A percentile compares a stretch with the other conserved stretches of the same genome.
Conservation (phyloP, 2,113 vertebrate species). For the Siniperca chuatsi region DNA sequence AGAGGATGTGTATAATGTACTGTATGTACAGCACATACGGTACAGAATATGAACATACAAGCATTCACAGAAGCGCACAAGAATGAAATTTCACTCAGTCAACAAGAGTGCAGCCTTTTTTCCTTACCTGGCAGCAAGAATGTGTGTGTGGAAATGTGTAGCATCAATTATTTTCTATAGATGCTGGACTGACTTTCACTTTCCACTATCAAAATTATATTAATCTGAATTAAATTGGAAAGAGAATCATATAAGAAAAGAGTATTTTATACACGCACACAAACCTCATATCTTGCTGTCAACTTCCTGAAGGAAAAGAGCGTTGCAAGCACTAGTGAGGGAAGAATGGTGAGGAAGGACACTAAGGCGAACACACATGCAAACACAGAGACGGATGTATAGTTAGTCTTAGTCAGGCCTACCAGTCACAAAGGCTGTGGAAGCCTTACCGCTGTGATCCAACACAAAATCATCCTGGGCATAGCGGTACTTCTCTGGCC, state of each 20-base stretch:
- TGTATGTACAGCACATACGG: neutral
- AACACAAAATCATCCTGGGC: slow-evolving; percentile 98
- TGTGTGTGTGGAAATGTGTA: slow-evolving; percentile 5
- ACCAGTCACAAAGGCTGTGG: slow-evolving; percentile 80
- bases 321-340: neutral
- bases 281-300: slow-evolving; percentile 29
- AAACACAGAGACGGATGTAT: slow-evolving; percentile 25
- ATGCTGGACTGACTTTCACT: neutral
- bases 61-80: neutral
- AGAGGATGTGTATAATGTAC: neutral
- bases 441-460: slow-evolving; percentile 95
- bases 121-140: neutral
- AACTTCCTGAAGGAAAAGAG: slow-evolving; percentile 45
- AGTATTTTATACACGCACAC: neutral
- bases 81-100: neutral
- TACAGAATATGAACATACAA: slow-evolving; percentile 14
- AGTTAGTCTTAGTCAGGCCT: slow-evolving; percentile 79
- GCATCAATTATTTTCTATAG: neutral
- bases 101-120: slow-evolving; percentile 9
- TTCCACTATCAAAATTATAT: neutral
- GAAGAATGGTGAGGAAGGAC: slow-evolving; percentile 7
- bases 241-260: neutral
- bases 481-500: slow-evolving; percentile 96
- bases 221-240: neutral
- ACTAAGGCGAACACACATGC: slow-evolving; percentile 15